These are phyloP conservation scores for Hydraecia micacea DNA, from an alignment of 2,888 invertebrate genomes.

Conservation along the genomic window DNA sequence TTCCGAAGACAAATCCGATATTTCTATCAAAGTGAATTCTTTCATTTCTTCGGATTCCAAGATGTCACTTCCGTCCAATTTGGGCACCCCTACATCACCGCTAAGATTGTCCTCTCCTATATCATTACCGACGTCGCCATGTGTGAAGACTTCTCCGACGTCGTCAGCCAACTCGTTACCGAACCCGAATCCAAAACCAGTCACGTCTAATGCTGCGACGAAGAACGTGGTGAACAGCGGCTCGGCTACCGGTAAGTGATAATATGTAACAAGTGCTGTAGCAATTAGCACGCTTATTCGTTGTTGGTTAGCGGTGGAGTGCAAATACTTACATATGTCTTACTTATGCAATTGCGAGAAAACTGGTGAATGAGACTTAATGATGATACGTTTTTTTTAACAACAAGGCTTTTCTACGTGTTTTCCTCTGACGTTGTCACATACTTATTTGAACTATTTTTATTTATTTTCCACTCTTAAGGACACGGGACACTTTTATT, in stretches of 20 bases:
- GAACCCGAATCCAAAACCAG: constrained; percentile 68
- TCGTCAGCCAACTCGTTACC: constrained; percentile 75
- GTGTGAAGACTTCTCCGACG: constrained; percentile 76
- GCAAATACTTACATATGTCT: constrained; percentile 9
- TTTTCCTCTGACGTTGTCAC: neutral
- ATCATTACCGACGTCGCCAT: constrained; percentile 84
- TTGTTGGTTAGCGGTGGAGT: constrained; percentile 34
- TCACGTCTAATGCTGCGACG: constrained; percentile 63
- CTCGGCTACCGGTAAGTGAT: constrained; percentile 85
- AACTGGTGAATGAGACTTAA: neutral
- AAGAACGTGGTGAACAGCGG: constrained; percentile 76
- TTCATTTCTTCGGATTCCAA: constrained; percentile 84
- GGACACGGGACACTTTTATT: too few relatives aligned
- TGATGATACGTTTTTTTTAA: neutral
- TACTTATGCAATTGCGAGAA: constrained; percentile 11
- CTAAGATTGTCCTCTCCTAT: constrained; percentile 81
- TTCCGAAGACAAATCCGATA: constrained; percentile 69
- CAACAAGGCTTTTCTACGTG: neutral
- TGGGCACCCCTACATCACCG: constrained; percentile 85
- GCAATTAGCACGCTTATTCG: constrained; percentile 35
- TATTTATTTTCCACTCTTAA: neutral
- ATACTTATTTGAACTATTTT: neutral
- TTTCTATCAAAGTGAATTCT: constrained; percentile 70
- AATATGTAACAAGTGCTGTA: constrained; percentile 36
- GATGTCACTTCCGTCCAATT: constrained; percentile 82